phyloP scores from a whole-genome alignment of 2,888 invertebrate genomes.

The Clunio marinus region DNA sequence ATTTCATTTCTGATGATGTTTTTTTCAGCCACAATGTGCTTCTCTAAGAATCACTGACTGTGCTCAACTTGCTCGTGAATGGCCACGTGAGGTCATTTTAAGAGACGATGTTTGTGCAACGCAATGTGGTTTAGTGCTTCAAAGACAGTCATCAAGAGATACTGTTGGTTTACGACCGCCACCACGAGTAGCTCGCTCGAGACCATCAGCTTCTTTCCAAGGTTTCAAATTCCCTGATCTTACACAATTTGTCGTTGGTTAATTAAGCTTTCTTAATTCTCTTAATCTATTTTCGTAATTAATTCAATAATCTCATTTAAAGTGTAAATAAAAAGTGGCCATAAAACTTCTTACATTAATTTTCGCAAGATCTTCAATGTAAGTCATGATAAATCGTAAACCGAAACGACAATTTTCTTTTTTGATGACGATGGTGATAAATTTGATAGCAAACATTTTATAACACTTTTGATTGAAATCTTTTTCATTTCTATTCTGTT shows the following conservation, averaged over 20 bases:
- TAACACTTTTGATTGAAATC: neutral
- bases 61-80: constrained; percentile 73
- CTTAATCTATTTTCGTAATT: too few species aligned
- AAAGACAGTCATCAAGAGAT: constrained; percentile 47
- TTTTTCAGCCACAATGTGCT: constrained; percentile 82
- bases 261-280: neutral
- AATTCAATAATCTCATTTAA: constrained; percentile 11
- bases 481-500: neutral
- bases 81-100: constrained; percentile 74
- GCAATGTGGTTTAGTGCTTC: constrained; percentile 74
- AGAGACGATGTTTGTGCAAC: constrained; percentile 86
- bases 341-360: constrained; percentile 24
- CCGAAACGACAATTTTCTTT: neutral
- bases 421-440: neutral
- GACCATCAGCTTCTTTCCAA: constrained; percentile 46
- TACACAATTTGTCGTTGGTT: constrained; percentile 59
- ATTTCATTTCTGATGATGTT: constrained; percentile 2
- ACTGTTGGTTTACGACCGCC: constrained; percentile 46
- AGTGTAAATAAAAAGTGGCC: constrained; percentile 31
- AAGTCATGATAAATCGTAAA: constrained; percentile 1
- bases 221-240: constrained; percentile 76
- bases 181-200: constrained; percentile 41
- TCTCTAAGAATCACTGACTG: constrained; percentile 85
- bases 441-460: neutral
- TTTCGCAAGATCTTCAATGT: neutral